Evolutionary conservation across 2,888 invertebrate genomes (phyloP), one percentile per base, ranked within the genome.

Genomic region (Punctoribates punctum): DNA sequence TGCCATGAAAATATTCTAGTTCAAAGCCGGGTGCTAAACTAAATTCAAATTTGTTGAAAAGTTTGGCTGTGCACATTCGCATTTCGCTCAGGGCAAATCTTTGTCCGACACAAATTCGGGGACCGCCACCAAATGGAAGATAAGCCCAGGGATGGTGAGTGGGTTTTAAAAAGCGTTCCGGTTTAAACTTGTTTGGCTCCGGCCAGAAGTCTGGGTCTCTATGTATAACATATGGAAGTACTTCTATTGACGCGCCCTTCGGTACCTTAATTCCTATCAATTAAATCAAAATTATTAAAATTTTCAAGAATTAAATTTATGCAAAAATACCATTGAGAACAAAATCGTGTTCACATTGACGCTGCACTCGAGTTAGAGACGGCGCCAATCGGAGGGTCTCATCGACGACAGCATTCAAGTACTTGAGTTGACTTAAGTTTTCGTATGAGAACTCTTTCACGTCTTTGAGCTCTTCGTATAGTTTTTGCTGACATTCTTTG

Each of bases 111-210:
- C 74, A 74, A 60, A 27, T 1, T 1, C 74, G 13, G 3, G 54
- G 46, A 11, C 74, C 74, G 15, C n/a, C 27, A 57, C 74, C 65
- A n/a, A 74, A 74, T 13, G 74, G 74, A 3, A 74, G 23, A 23
- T 62, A 75, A n/a, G 65, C 67, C 48, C 67, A 67, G 17, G 25
- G 34, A 46, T 38, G 70, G n/a, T 70, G 70, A 34, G 5, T 38
- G 20, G 74, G 42, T 15, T 62, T 15, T 9, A 79, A 25, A 73
- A 80, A 80, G 29, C 80, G 73, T 15, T 79, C 79, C 13, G 80
- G 80, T 42, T 79, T 72, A 42, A 80, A 80, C 38, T 48, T 42
- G 51, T 78, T 74, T 3, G 80, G 78, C n/a, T 80, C 74, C 0
- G 79, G 78, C 51, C 70, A 80, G 23, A 75, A 75, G 13, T 78